Conservation (phyloP, 2,888 invertebrate genomes). For the Eurytoma californica region DNA sequence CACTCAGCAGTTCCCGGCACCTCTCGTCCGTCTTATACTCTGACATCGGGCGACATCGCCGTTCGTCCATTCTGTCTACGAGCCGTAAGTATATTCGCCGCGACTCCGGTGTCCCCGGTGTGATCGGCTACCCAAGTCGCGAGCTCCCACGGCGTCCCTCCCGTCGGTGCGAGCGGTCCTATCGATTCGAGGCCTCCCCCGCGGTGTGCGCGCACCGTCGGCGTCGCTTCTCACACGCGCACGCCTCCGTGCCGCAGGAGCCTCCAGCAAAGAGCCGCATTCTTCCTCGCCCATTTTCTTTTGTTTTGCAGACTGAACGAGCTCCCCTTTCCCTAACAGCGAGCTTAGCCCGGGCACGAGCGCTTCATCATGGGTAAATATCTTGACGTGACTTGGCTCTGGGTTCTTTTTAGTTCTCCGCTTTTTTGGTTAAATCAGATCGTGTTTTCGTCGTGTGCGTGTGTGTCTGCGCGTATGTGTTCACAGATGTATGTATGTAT, state of each 20-base stretch:
- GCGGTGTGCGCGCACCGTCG: background rate
- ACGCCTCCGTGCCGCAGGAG: background rate
- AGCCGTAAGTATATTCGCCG: too few species aligned
- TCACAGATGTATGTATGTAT: too few species aligned
- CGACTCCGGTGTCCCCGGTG: too few species aligned
- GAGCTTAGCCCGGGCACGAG: conserved; percentile 21
- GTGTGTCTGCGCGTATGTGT: too few species aligned
- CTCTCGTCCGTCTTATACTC: too few species aligned
- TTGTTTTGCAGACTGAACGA: conserved; percentile 37
- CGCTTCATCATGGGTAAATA: conserved; percentile 54
- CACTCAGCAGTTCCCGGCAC: too few species aligned
- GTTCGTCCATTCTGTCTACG: too few species aligned
- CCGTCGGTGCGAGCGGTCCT: too few species aligned
- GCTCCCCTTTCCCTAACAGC: conserved; percentile 18
- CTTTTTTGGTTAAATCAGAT: conserved; percentile 1
- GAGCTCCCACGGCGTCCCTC: too few species aligned
- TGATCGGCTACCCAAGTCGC: too few species aligned
- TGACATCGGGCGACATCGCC: too few species aligned
- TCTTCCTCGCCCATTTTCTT: conserved; percentile 14
- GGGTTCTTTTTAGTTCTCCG: background rate
- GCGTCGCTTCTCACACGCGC: background rate
- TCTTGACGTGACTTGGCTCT: conserved; percentile 16
- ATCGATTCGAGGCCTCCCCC: background rate
- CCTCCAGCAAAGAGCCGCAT: too few species aligned
- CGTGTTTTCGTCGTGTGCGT: background rate